A percentile compares a stretch with the other conserved stretches of the same genome.
phyloP scores from a whole-genome alignment of 2,888 invertebrate genomes.

The Drosophila nigricruria region DNA sequence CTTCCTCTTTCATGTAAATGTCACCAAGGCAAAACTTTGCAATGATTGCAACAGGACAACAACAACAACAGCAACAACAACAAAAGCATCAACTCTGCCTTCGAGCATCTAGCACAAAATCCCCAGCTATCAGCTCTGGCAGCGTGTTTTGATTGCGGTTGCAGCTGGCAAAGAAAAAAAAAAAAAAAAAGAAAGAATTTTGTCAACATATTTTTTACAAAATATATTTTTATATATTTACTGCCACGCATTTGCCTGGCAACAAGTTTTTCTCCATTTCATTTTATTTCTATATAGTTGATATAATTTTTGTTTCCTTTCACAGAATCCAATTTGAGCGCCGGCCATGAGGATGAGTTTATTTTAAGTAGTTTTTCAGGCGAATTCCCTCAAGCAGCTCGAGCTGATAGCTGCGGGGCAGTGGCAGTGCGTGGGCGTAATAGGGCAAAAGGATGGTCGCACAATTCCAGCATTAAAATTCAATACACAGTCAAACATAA shows the following conservation, averaged over 20 bases:
- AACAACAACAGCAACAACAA: conserved; percentile 13
- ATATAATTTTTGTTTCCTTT: conserved; percentile 9
- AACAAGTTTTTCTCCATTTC: conserved; percentile 11
- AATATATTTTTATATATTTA: conserved; percentile 62
- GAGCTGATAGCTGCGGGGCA: conserved; percentile 42
- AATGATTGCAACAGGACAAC: conserved; percentile 47
- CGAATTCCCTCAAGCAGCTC: conserved; percentile 66
- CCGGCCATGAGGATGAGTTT: conserved; percentile 57
- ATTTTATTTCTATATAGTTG: conserved; percentile 14
- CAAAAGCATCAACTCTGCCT: conserved; percentile 1
- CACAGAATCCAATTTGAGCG: conserved; percentile 69
- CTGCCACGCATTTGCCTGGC: conserved; percentile 47
- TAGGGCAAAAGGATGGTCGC: conserved; percentile 10
- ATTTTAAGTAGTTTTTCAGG: conserved; percentile 74
- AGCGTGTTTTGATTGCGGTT: conserved; percentile 67
- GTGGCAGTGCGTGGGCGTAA: neutral
- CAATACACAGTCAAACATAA: conserved; percentile 77
- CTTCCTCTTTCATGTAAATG: conserved; percentile 70
- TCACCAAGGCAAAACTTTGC: conserved; percentile 64
- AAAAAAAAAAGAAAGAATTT: conserved; percentile 29
- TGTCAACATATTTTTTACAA: conserved; percentile 73
- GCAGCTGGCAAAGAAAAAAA: conserved; percentile 43
- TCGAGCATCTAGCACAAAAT: conserved; percentile 16
- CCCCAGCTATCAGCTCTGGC: conserved; percentile 43
- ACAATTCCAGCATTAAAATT: conserved; percentile 71